phyloP scores from a whole-genome alignment of 1,140 invertebrate species.

The Drosophila novamexicana region DNA sequence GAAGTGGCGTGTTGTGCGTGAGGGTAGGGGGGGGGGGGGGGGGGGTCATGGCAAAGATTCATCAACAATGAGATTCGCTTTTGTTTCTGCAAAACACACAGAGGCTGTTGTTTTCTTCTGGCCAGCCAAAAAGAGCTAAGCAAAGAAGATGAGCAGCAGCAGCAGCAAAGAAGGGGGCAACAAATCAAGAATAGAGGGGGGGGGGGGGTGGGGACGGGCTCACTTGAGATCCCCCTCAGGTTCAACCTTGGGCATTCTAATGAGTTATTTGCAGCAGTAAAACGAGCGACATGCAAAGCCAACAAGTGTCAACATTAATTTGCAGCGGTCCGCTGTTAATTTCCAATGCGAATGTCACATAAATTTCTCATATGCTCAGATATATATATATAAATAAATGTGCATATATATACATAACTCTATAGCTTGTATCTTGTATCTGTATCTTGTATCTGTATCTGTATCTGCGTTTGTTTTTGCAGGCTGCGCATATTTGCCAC shows the following conservation, averaged over 20 bases:
- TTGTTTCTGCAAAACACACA: conserved; percentile 40
- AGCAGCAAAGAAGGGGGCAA: neutral
- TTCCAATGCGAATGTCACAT: conserved; percentile 66
- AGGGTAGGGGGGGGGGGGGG: no score
- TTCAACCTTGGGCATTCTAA: conserved; percentile 63
- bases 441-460: conserved; percentile 23
- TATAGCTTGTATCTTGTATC: conserved; percentile 43
- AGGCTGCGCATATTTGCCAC: conserved; percentile 61
- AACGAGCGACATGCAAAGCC: conserved; percentile 30
- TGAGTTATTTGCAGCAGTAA: conserved; percentile 46
- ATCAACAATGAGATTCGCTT: conserved; percentile 48
- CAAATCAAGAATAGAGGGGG: conserved; percentile 4
- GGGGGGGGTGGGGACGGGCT: neutral
- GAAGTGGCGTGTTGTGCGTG: neutral
- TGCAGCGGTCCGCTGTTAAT: conserved; percentile 68
- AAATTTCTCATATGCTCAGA: conserved; percentile 65
- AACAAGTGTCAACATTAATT: conserved; percentile 80
- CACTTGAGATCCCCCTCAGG: conserved; percentile 5
- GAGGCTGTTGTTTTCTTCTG: conserved; percentile 30
- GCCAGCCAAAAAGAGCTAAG: conserved; percentile 14
- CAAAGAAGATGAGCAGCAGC: conserved; percentile 4
- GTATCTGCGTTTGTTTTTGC: conserved; percentile 59
- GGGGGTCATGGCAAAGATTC: conserved; percentile 38
- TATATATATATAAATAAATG: conserved; percentile 26
- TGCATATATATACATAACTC: conserved; percentile 27